phyloP scores from a whole-genome alignment of 2,797 vertebrate genomes.

The Lagocephalus sceleratus region DNA sequence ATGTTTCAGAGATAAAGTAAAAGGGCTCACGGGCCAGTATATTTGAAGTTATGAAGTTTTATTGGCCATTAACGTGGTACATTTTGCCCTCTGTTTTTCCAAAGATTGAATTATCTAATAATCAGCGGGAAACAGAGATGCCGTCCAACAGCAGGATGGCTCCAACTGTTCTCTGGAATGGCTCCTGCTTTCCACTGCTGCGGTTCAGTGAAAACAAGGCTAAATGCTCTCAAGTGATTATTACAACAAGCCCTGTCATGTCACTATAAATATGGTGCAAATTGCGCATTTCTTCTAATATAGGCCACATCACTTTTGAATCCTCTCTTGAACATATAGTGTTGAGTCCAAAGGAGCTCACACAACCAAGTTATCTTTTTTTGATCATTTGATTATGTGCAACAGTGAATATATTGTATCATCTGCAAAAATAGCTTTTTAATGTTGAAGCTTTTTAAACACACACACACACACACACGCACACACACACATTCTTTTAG shows the following conservation, averaged over 20 bases:
- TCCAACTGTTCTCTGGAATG: constrained; percentile 70
- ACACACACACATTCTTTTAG: constrained; percentile 56
- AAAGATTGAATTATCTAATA: constrained; percentile 68
- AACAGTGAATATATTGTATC: neutral
- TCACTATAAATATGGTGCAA: constrained; percentile 63
- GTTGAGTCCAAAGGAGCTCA: too few relatives aligned
- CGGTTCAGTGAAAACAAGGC: constrained; percentile 72
- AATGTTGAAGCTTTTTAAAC: constrained; percentile 45
- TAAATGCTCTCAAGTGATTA: constrained; percentile 71
- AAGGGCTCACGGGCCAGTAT: constrained; percentile 38
- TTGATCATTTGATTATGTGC: too few relatives aligned
- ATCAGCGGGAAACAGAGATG: constrained; percentile 61
- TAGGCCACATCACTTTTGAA: constrained; percentile 47
- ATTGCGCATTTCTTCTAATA: constrained; percentile 60
- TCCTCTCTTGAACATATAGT: constrained; percentile 32
- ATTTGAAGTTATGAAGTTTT: constrained; percentile 68
- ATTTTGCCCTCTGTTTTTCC: constrained; percentile 59
- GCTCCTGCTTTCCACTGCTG: constrained; percentile 72
- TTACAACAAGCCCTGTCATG: constrained; percentile 72
- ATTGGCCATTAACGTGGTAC: constrained; percentile 62
- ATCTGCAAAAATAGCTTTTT: constrained; percentile 25
- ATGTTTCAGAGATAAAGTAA: constrained; percentile 45
- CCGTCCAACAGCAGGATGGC: constrained; percentile 66
- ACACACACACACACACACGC: constrained; percentile 32
- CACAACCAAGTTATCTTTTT: neutral